Percentiles rank a stretch among this genome's conserved stretches.
These are phyloP conservation scores for Apodemia zela DNA, from an alignment of 2,888 invertebrate genomes.

Conservation along the genomic window DNA sequence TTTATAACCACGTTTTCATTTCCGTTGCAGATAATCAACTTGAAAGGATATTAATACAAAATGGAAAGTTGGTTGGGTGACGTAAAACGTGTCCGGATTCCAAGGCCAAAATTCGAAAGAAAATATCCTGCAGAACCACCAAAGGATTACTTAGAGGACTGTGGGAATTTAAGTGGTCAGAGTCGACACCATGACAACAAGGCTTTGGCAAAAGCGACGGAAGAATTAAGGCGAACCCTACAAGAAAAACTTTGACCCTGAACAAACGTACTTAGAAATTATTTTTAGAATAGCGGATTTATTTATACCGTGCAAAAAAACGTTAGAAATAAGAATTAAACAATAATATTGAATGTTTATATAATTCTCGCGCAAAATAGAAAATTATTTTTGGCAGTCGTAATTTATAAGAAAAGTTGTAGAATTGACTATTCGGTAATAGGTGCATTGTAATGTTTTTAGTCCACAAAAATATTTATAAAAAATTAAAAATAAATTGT, in stretches of 20 bases:
- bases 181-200: slow-evolving; percentile 72
- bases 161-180: slow-evolving; percentile 75
- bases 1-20: not conserved
- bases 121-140: slow-evolving; percentile 87
- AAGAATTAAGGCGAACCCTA: slow-evolving; percentile 86
- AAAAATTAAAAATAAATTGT: too few relatives aligned
- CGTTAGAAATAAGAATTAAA: not conserved
- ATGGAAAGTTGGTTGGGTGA: slow-evolving; percentile 94
- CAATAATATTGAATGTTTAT: not conserved
- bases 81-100: slow-evolving; percentile 90
- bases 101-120: slow-evolving; percentile 89
- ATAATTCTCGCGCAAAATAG: too few relatives aligned
- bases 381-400: too few relatives aligned
- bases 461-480: too few relatives aligned
- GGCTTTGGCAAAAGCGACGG: slow-evolving; percentile 85
- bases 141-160: slow-evolving; percentile 88
- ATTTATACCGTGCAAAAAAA: not conserved
- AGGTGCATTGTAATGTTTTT: too few relatives aligned
- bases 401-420: too few relatives aligned
- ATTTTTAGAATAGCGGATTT: slow-evolving; percentile 5
- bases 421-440: too few relatives aligned
- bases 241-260: slow-evolving; percentile 87
- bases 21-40: slow-evolving; percentile 23
- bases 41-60: slow-evolving; percentile 18
- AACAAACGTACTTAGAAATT: not conserved